Percentiles rank a stretch among this genome's conserved stretches.
Conservation (phyloP, 2,797 vertebrate genomes). For the Coracias cyanogaster region DNA sequence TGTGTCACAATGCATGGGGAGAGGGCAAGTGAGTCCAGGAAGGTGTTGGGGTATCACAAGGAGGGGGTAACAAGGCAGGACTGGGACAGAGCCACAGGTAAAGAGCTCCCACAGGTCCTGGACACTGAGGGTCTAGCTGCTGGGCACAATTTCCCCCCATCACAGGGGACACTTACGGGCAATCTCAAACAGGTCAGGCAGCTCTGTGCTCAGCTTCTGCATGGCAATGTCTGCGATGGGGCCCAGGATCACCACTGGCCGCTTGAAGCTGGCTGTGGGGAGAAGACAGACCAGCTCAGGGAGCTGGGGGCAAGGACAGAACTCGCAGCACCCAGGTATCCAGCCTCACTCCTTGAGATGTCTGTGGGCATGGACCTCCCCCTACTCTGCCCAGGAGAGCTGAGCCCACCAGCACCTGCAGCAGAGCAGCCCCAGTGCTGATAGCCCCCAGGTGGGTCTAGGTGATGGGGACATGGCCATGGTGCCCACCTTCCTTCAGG, state of each 20-base stretch:
- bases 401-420: not conserved
- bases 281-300: not conserved
- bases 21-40: not conserved
- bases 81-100: not conserved
- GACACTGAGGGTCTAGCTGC: not conserved
- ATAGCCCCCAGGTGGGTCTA: not conserved
- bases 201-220: conserved; percentile 88
- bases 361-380: not conserved
- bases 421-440: not conserved
- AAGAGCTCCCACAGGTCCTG: not conserved
- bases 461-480: not conserved
- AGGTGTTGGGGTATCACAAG: not conserved
- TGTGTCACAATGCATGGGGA: fast-evolving
- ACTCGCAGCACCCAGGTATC: not conserved
- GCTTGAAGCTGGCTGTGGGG: conserved; percentile 91
- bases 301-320: not conserved
- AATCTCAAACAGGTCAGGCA: conserved; percentile 89
- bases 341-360: fast-evolving
- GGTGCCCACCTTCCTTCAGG: conserved; percentile 88
- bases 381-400: not conserved
- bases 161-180: conserved; percentile 82
- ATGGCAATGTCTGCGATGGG: conserved; percentile 94
- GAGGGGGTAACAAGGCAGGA: not conserved
- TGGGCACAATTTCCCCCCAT: fast-evolving
- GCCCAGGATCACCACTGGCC: conserved; percentile 94